Percentiles rank a stretch among this genome's conserved stretches.
Conservation (phyloP, 2,888 invertebrate genomes). For the Diarsia rubi region DNA sequence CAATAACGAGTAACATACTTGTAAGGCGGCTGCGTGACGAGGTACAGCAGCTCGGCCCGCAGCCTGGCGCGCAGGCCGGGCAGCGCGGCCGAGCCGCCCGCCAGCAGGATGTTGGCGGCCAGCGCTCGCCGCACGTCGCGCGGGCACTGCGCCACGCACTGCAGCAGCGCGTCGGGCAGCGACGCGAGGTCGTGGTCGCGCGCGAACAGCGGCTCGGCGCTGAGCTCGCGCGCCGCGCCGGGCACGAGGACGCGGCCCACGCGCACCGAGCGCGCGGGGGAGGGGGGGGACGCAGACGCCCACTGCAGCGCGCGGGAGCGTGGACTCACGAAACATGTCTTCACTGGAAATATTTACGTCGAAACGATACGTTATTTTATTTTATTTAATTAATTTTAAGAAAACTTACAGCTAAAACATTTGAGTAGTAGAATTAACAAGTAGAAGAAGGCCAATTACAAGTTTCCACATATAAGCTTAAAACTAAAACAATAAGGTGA, state of each 20-base stretch:
- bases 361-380: neutral
- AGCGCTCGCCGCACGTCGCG: conserved; percentile 93
- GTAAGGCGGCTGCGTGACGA: conserved; percentile 92
- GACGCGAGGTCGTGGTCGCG: conserved; percentile 93
- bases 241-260: conserved; percentile 90
- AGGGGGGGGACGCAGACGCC: conserved; percentile 11
- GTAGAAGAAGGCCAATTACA: too few relatives aligned
- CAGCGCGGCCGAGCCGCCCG: conserved; percentile 96
- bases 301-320: conserved; percentile 92
- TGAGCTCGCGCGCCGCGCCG: conserved; percentile 94
- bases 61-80: conserved; percentile 96
- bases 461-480: too few relatives aligned
- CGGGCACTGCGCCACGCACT: conserved; percentile 43
- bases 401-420: too few relatives aligned
- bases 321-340: conserved; percentile 97
- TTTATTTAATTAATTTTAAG: too few relatives aligned
- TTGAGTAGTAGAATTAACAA: too few relatives aligned
- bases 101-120: conserved; percentile 95
- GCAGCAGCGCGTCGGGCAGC: conserved; percentile 95
- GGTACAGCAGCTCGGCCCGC: conserved; percentile 93
- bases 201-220: conserved; percentile 96
- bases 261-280: conserved; percentile 47
- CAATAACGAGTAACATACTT: neutral
- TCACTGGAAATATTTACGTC: conserved; percentile 87
- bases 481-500: too few relatives aligned